Evolutionary conservation across 2,797 vertebrate species (phyloP).

Genomic region (Paedocypris micromegethes): DNA sequence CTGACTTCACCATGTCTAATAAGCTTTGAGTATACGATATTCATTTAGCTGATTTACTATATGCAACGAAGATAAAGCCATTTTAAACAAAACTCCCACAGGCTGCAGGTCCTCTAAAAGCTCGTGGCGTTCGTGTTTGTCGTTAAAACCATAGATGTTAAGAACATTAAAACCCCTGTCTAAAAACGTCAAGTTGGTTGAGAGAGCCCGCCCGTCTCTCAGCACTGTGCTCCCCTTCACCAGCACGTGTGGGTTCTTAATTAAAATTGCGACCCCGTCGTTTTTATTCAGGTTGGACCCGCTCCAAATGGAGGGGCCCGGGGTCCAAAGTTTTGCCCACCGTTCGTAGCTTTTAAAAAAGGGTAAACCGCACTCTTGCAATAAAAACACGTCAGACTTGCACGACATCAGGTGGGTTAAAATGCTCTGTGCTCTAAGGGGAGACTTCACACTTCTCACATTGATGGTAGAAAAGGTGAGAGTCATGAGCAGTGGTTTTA

Average conservation of each 20-base stretch:
- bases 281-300: constrained; percentile 7
- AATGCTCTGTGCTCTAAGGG: background rate
- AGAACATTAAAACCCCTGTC: constrained; percentile 27
- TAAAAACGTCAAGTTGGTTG: constrained; percentile 34
- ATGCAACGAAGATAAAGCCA: no score
- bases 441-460: background rate
- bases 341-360: background rate
- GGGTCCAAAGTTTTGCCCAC: background rate
- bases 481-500: background rate
- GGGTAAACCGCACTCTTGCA: constrained; percentile 5
- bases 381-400: background rate
- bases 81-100: no score
- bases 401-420: background rate
- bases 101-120: constrained; percentile 45
- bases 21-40: no score
- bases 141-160: constrained; percentile 27
- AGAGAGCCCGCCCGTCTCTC: constrained; percentile 38
- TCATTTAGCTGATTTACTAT: no score
- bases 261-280: constrained; percentile 39
- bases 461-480: background rate
- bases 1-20: no score
- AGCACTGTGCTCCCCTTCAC: constrained; percentile 47
- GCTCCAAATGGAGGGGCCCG: constrained; percentile 13
- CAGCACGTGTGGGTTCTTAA: constrained; percentile 19
- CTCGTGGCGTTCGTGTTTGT: constrained; percentile 30